phyloP scores from a whole-genome alignment of 2,888 invertebrate genomes.

The Rhimphoctona megacephalus region DNA sequence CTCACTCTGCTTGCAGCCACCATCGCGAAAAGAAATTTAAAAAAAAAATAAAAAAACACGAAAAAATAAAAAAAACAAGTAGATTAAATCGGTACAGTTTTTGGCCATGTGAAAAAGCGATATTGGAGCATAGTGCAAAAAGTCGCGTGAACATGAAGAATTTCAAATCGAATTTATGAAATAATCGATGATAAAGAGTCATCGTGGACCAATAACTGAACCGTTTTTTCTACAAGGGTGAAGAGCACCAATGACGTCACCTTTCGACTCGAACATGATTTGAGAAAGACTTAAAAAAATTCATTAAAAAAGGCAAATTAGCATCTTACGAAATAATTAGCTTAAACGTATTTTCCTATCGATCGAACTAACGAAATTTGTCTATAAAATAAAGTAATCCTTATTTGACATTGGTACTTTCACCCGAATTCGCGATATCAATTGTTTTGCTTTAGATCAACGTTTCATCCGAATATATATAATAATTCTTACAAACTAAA shows the following conservation, averaged over 20 bases:
- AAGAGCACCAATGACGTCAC: slow-evolving; percentile 37
- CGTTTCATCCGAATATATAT: slow-evolving; percentile 38
- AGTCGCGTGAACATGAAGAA: neutral
- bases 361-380: neutral
- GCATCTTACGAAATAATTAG: neutral
- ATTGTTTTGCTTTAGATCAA: neutral
- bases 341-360: neutral
- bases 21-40: neutral
- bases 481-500: slow-evolving; percentile 61
- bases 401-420: neutral
- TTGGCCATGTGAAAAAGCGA: slow-evolving; percentile 31
- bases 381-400: neutral
- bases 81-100: slow-evolving; percentile 14
- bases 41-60: neutral
- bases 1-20: slow-evolving; percentile 21
- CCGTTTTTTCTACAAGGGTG: neutral
- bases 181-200: neutral
- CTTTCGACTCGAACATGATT: neutral
- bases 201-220: neutral
- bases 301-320: neutral
- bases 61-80: slow-evolving; percentile 1
- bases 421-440: slow-evolving; percentile 8
- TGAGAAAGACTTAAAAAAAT: slow-evolving; percentile 1
- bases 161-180: neutral
- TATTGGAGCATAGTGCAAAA: neutral